Base-by-base conservation (phyloP, 2,797 vertebrate species). In the Sebastes itinus region DNA sequence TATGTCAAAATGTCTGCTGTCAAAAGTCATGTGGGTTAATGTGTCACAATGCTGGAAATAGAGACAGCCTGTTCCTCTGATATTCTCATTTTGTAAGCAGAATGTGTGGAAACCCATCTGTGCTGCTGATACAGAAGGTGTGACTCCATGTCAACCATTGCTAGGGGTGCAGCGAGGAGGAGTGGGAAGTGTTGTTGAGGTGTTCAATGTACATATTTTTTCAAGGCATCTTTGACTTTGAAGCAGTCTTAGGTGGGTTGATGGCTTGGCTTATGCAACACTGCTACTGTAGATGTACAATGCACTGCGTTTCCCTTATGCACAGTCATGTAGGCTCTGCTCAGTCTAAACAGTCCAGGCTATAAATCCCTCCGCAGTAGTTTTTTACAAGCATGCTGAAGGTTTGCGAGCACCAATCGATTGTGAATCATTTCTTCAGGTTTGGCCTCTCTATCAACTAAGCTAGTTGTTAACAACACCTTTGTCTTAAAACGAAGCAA, bases 211-310 rank as follows among this genome's bases (percentile, higher is more conserved):
- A 27, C 38, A n/a, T 55, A n/a, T 64, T 66, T 82, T 81, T 80
- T 74, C 12, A 68, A 52, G 46, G 59, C 27, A 59, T 82, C 23
- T 77, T 63, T 77, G 72, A 61, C 49, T 83, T 83, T 89, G 27
- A 88, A 78, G 72, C 58, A 49, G 32, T 63, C 38, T 66, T 58
- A 71, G 65, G 79, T 76, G 79, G 70, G 77, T 32, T 55, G 65
- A 64, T 68, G 30, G 22, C 60, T 60, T n/a, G 33, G 54, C 70
- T 80, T 74, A 80, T 64, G 70, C 35, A 80, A 84, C 61, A 22
- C 20, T n/a, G 6, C 61, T 30, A 22, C 49, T 54, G n/a, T 54
- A 9, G 22, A 69, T 59, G 14, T 68, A 56, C 20, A 32, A 28
- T 30, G 55, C 56, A 42, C 60, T 7, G 14, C 14, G 71, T 61